phyloP scores from a whole-genome alignment of 2,888 invertebrate species.

The Emmelina monodactyla region DNA sequence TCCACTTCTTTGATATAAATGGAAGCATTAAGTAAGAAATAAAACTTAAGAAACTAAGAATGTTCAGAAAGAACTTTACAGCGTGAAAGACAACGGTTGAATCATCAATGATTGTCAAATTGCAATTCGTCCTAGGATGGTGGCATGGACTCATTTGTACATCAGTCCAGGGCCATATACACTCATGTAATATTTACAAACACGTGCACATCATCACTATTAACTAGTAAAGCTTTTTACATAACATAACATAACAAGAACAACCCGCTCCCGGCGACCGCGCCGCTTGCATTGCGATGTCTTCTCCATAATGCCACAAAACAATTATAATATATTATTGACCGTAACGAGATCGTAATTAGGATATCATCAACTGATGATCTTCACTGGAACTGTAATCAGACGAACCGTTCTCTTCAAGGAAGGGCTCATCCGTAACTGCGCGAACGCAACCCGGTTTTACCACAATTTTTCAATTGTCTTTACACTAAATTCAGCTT shows the following conservation, averaged over 20 bases:
- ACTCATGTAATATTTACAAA: conserved; percentile 49
- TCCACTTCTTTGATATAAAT: conserved; percentile 64
- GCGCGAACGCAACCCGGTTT: background rate
- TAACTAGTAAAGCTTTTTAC: conserved; percentile 64
- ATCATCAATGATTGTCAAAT: too few relatives aligned
- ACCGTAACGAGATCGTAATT: conserved; percentile 63
- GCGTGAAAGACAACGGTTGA: conserved; percentile 21
- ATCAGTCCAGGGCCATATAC: background rate
- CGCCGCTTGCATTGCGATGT: conserved; percentile 56
- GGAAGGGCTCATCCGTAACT: background rate
- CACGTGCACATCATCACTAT: conserved; percentile 47
- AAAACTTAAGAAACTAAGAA: conserved; percentile 48
- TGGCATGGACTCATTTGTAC: background rate
- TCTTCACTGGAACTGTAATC: conserved; percentile 46
- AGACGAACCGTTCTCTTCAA: conserved; percentile 6
- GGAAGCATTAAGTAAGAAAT: conserved; percentile 64
- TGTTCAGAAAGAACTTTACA: conserved; percentile 21
- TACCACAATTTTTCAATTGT: background rate
- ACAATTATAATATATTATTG: conserved; percentile 55
- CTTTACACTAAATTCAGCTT: conserved; percentile 31
- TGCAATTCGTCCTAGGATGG: background rate
- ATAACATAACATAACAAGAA: conserved; percentile 56
- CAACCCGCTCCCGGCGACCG: conserved; percentile 25
- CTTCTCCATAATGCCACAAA: conserved; percentile 60
- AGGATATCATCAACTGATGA: conserved; percentile 59